Evolutionary conservation across 1,140 invertebrate species (phyloP).

Genomic region (Drosophila parabipectinata): DNA sequence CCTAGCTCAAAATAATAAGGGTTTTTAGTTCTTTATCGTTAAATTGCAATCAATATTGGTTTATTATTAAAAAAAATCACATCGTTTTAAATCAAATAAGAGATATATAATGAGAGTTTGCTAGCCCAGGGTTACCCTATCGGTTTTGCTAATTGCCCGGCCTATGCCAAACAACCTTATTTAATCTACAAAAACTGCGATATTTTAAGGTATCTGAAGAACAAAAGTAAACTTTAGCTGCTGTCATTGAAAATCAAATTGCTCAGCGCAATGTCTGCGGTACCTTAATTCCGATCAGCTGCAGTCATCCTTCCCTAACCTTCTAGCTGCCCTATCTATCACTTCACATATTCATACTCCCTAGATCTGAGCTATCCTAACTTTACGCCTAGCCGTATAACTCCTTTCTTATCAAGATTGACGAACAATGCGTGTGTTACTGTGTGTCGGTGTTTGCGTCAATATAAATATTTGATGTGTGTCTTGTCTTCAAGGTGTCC

Average conservation of each 20-base stretch:
- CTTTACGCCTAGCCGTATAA: conserved; percentile 68
- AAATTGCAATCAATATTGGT: conserved; percentile 29
- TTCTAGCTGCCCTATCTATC: conserved; percentile 38
- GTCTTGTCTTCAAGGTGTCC: conserved; percentile 42
- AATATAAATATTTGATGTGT: conserved; percentile 41
- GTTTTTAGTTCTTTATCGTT: conserved; percentile 21
- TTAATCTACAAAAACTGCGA: conserved; percentile 48
- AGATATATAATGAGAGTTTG: conserved; percentile 46
- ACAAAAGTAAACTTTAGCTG: conserved; percentile 45
- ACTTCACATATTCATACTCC: conserved; percentile 18
- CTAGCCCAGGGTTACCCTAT: conserved; percentile 2
- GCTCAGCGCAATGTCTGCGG: conserved; percentile 42
- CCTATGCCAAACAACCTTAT: conserved; percentile 2
- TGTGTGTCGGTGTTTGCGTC: conserved; percentile 12
- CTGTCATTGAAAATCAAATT: conserved; percentile 62
- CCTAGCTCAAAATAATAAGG: conserved; percentile 31
- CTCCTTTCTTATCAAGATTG: conserved; percentile 32
- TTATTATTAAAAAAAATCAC: conserved; percentile 70
- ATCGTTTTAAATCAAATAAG: conserved; percentile 60
- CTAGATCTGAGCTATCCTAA: conserved; percentile 38
- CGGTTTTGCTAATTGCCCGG: background rate
- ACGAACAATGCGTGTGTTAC: conserved; percentile 9
- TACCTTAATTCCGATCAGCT: conserved; percentile 1
- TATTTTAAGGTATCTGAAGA: conserved; percentile 30
- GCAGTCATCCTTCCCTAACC: background rate